Base-by-base conservation (phyloP, 2,113 vertebrate genomes). In the Vidua chalybeata region DNA sequence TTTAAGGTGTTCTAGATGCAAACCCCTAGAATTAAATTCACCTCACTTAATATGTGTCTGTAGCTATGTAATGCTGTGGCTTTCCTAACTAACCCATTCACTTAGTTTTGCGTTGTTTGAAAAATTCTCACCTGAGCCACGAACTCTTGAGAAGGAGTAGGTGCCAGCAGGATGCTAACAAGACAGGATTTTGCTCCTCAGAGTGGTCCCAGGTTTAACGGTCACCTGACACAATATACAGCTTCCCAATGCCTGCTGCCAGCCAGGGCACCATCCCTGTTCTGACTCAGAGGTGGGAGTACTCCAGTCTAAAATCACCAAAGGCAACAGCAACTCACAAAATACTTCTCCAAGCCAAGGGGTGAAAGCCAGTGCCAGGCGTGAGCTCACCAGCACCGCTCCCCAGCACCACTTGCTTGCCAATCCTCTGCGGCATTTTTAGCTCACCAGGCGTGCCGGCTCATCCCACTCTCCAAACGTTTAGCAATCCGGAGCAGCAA, bases 361-460 rank as follows among this genome's bases (percentile, higher is more conserved):
- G 73, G 73, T 63, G 56, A 54, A 63, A 92, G 58, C 27, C 3
- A 11, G 64, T 85, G 96, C 96, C 97, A 97, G 88, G 37, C 0
- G 3, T 95, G 97, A 96, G 90, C 89, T 97, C 96, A 96, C 23
- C 74, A 46, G 61, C 56, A 79, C 90, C 28, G 10, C 95, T 97
- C 93, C 93, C 94, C 15, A 10, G 66, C 64, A 31, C 71, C 13
- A 2, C 77, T 78, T 0, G 1, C 87, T 64, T 87, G 94, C 89
- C 96, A 92, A 63, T 52, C 74, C 92, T 93, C 89, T 73, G 91
- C 13, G 31, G 88, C 83, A 37, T 46, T 89, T 92, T 89, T 78
- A 95, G 91, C 94, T 91, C 1, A 1, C 71, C 84, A 95, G 95
- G 94, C 52, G 67, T 0, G 79, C 81, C 51, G 2, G 71, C 83